phyloP scores from a whole-genome alignment of 2,888 invertebrate species.

The Stomorhina lunata region DNA sequence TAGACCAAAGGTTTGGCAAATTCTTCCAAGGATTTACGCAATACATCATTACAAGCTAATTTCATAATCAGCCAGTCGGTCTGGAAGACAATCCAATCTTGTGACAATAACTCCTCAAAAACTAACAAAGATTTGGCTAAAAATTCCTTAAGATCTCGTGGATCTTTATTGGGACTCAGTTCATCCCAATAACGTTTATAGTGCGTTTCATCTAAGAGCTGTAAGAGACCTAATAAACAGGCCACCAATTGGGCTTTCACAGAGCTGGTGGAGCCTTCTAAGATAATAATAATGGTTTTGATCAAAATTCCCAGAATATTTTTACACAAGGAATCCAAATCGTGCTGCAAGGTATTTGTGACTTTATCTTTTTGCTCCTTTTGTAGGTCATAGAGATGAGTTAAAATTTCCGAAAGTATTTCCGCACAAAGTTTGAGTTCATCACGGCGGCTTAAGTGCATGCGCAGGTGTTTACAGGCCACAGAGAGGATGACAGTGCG shows the following conservation, averaged over 20 bases:
- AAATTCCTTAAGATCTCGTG: slow-evolving; percentile 92
- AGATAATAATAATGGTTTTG: slow-evolving; percentile 90
- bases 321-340: slow-evolving; percentile 90
- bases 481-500: slow-evolving; percentile 90
- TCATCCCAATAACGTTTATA: slow-evolving; percentile 93
- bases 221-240: slow-evolving; percentile 91
- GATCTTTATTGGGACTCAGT: slow-evolving; percentile 83
- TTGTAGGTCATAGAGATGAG: slow-evolving; percentile 81
- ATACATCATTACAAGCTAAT: slow-evolving; percentile 92
- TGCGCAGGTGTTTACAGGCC: slow-evolving; percentile 91
- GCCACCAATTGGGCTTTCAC: slow-evolving; percentile 89
- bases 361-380: slow-evolving; percentile 81
- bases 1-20: slow-evolving; percentile 92
- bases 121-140: slow-evolving; percentile 88
- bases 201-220: slow-evolving; percentile 92
- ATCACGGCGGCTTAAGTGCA: slow-evolving; percentile 89
- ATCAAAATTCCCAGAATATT: slow-evolving; percentile 91
- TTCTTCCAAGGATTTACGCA: slow-evolving; percentile 91
- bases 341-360: slow-evolving; percentile 83
- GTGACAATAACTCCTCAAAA: slow-evolving; percentile 78
- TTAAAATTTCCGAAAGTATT: slow-evolving; percentile 91
- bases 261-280: slow-evolving; percentile 88
- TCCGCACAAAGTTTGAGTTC: slow-evolving; percentile 92
- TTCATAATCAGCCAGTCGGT: slow-evolving; percentile 95
- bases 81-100: slow-evolving; percentile 84